Base-by-base conservation (phyloP, 2,113 vertebrate genomes). In the Vicugna pacos region DNA sequence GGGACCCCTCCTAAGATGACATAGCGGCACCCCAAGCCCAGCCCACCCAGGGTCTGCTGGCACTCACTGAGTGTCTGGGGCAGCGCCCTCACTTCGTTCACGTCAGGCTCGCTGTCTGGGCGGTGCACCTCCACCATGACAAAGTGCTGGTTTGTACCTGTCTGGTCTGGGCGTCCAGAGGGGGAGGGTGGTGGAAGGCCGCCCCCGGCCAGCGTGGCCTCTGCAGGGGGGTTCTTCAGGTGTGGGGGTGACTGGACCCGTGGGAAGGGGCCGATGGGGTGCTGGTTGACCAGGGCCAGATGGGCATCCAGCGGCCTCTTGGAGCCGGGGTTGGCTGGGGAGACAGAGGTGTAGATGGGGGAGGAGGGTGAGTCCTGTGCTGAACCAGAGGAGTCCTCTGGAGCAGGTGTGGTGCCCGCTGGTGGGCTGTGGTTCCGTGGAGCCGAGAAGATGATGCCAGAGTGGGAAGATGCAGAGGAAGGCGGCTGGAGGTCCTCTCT, bases 81-180 rank as follows among this genome's bases (percentile, higher is more conserved):
- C 91, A 99, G 98, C 0, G 99, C 99, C 48, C 99, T 99, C 88
- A 99, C 99, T 98, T 99, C 99, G 0, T 99, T 99, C 97, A 99
- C 99, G 0, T 99, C 99, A 0, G 99, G 99, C 97, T 99, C 99
- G 0, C 99, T 99, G 96, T 99, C 99, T 3, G 99, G 99, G 42
- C 99, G 99, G 98, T 99, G 99, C 19, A 99, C 99, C 98, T 99
- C 99, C 98, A 99, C 99, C 98, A 99, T 99, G 89, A 99, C 99
- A 96, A 99, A 99, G 89, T 99, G 99, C 95, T 99, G 99, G 96
- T 99, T 99, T 50, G 97, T 97, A 91, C 90, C 76, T 0, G 98
- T 97, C 48, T 96, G 97, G 1, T 98, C 97, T 8, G 98, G 93
- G 69, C 73, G 97, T 84, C 99, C 98, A 0, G 96, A 98, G 0